Conservation (phyloP, 2,797 vertebrate species). For the Molossus alvarezi region DNA sequence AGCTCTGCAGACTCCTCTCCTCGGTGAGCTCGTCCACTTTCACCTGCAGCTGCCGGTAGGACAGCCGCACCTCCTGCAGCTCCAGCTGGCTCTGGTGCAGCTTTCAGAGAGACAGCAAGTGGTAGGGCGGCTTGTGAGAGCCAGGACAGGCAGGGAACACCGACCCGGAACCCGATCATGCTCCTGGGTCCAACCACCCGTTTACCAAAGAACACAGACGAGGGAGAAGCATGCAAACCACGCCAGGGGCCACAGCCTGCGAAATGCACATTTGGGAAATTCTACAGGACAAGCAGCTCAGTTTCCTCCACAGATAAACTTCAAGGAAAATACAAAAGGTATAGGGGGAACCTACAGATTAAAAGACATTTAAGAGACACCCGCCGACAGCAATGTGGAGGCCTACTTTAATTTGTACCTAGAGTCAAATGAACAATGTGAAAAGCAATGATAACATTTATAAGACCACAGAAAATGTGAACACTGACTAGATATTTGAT, state of each 20-base stretch:
- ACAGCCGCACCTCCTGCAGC: conserved; percentile 95
- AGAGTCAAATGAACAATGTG: conserved; percentile 32
- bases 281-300: background rate
- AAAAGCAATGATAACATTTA: background rate
- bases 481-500: background rate
- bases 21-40: conserved; percentile 96
- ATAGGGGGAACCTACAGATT: conserved; percentile 6
- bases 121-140: background rate
- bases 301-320: background rate
- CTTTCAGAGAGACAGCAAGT: conserved; percentile 87
- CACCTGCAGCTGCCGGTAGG: conserved; percentile 94
- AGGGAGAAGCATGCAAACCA: background rate
- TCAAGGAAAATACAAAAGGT: background rate
- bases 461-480: conserved; percentile 19
- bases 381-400: background rate
- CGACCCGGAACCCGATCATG: fast-evolving
- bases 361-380: background rate
- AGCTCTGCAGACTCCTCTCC: conserved; percentile 95
- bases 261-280: background rate
- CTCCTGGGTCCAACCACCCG: background rate
- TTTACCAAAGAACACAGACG: background rate
- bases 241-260: background rate
- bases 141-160: background rate
- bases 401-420: conserved; percentile 8
- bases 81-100: conserved; percentile 96